Percentiles rank a stretch among this genome's conserved stretches.
Conservation (phyloP, 2,797 vertebrate genomes). For the Diplodus puntazzo region DNA sequence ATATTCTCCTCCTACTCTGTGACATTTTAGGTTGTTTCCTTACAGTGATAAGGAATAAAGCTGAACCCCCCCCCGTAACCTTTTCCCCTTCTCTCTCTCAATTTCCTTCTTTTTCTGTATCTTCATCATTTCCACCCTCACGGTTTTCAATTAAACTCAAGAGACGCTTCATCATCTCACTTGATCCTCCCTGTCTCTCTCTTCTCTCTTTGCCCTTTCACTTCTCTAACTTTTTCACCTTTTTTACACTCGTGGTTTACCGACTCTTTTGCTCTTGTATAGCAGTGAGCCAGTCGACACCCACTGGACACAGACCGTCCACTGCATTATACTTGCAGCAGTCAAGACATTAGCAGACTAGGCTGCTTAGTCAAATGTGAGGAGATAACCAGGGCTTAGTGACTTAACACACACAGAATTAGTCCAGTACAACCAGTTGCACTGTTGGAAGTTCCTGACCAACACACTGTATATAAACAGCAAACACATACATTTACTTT, state of each 20-base stretch:
- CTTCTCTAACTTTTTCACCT: not conserved
- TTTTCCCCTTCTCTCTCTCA: constrained; percentile 4
- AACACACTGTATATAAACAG: not conserved
- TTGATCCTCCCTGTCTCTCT: constrained; percentile 2
- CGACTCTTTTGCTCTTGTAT: not conserved
- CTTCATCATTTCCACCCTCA: constrained; percentile 14
- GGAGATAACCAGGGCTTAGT: constrained; percentile 73
- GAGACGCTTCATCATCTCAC: constrained; percentile 42
- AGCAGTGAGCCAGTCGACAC: not conserved
- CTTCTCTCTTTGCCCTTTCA: constrained; percentile 16
- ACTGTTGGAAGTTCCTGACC: constrained; percentile 22
- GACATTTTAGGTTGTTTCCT: constrained; percentile 62
- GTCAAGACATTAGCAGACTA: constrained; percentile 54
- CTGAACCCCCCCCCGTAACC: not conserved
- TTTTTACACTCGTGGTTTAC: not conserved
- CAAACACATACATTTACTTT: not conserved
- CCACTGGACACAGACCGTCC: not conserved
- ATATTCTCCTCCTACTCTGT: constrained; percentile 51
- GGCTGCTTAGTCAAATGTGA: constrained; percentile 76
- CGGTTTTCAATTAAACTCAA: constrained; percentile 51
- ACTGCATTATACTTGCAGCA: constrained; percentile 9
- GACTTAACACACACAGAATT: constrained; percentile 75
- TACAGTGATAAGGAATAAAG: constrained; percentile 12
- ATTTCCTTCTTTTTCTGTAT: not conserved
- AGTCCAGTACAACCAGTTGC: constrained; percentile 61